Conservation (phyloP, 2,888 invertebrate species). For the Drosophila borborema region DNA sequence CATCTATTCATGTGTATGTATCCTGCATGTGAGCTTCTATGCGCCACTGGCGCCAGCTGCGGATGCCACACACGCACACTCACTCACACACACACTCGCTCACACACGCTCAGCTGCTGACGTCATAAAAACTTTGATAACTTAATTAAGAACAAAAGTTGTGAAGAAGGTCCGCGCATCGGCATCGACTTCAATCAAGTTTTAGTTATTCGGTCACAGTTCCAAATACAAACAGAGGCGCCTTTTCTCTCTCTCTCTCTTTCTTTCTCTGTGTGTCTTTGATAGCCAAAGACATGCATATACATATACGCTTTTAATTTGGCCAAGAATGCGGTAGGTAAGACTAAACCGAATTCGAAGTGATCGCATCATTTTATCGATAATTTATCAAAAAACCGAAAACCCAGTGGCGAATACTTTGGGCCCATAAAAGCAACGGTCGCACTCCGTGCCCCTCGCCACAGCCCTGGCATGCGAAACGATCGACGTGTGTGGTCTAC, state of each 20-base stretch:
- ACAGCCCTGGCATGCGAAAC: constrained; percentile 59
- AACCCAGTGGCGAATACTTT: constrained; percentile 79
- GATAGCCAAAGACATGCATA: no score
- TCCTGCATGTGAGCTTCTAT: constrained; percentile 34
- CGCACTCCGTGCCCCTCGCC: background rate
- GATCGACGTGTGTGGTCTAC: constrained; percentile 71
- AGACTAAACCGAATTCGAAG: constrained; percentile 77
- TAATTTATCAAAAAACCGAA: constrained; percentile 77
- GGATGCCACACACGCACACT: constrained; percentile 31
- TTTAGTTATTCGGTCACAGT: constrained; percentile 33
- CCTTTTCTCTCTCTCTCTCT: background rate
- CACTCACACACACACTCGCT: constrained; percentile 6
- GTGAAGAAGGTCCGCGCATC: constrained; percentile 13
- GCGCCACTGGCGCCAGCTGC: constrained; percentile 57
- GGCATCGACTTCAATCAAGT: constrained; percentile 35
- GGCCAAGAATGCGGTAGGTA: constrained; percentile 80
- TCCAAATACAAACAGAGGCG: constrained; percentile 27
- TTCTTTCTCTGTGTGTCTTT: no score
- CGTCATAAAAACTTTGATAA: constrained; percentile 80
- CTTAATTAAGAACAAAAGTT: constrained; percentile 68
- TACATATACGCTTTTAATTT: constrained; percentile 54
- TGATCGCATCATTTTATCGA: constrained; percentile 81
- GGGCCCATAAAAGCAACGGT: constrained; percentile 55
- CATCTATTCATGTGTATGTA: background rate
- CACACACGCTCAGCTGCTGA: constrained; percentile 47